Percentiles rank a stretch among this genome's conserved stretches.
These are phyloP conservation scores for Sthenelais limicola DNA, from an alignment of 2,888 invertebrate genomes.

Conservation along the genomic window DNA sequence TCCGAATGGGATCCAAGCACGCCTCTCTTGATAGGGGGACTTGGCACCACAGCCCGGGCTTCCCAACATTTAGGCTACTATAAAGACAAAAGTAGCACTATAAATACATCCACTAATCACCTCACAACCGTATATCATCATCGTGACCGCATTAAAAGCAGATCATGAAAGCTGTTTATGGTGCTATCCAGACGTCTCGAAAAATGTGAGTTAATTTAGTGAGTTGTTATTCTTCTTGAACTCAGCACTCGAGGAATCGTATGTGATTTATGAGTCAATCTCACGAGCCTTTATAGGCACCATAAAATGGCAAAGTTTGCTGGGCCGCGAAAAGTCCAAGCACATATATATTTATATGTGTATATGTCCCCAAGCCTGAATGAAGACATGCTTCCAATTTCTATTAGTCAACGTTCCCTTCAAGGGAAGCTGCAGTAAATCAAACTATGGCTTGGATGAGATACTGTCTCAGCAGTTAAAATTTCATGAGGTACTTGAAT, in stretches of 20 bases:
- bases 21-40: not conserved
- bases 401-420: too few relatives aligned
- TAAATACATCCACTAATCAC: conserved; percentile 7
- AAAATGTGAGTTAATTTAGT: conserved; percentile 23
- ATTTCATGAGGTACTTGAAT: too few relatives aligned
- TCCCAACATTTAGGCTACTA: not conserved
- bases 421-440: too few relatives aligned
- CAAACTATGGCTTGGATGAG: too few relatives aligned
- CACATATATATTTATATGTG: too few relatives aligned
- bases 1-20: conserved; percentile 16
- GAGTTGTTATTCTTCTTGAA: conserved; percentile 1
- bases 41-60: conserved; percentile 12
- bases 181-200: not conserved
- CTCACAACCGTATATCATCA: conserved; percentile 18
- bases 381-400: too few relatives aligned
- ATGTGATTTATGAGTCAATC: conserved; percentile 25
- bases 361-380: too few relatives aligned
- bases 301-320: too few relatives aligned
- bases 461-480: too few relatives aligned
- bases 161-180: conserved; percentile 11
- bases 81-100: conserved; percentile 33
- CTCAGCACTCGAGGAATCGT: conserved; percentile 4
- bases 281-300: conserved; percentile 19
- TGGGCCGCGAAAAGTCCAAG: too few relatives aligned
- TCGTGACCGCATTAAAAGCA: conserved; percentile 10